Base-by-base conservation (phyloP, 1,140 invertebrate genomes). In the Diachasma alloeum region DNA sequence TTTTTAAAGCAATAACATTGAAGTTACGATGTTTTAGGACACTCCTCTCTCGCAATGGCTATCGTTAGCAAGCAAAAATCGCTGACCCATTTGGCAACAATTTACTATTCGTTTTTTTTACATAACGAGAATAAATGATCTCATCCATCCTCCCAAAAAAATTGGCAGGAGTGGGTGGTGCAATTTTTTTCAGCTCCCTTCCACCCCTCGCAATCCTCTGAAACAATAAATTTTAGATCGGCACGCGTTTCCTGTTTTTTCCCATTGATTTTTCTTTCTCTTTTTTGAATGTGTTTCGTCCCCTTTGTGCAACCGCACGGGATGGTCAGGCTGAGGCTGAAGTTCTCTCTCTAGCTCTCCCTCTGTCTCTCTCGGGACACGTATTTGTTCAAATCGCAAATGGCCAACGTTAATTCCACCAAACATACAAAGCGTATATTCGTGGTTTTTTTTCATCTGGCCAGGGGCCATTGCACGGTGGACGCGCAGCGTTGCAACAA, bases 191-290 rank as follows among this genome's bases (percentile, higher is more conserved):
- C 36, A n/a, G 6, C 11, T 5, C 15, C 2, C 24, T 0, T 22
- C 36, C 24, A 8, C 11, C 10, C 15, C 8, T 42, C 2, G 4
- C 39, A 67, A 4, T 74, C 13, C 59, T 22, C 59, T 67, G 48
- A 68, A 42, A 74, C 63, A 74, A 74, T 74, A 74, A 74, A 74
- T 74, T 74, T 67, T 37, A 48, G 44, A 74, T 74, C 63, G 73
- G 73, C 42, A 74, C 39, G 73, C 22, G 63, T 63, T 63, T 15
- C 39, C 66, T 67, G 39, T 67, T 67, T 42, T 39, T 19, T 11
- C 24, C 48, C 26, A 17, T 42, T 74, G 17, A 63, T 19, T 63
- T 63, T 74, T 74, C 44, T 24, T 37, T 74, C 2, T 42, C 10
- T 44, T 74, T 39, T n/a, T 17, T 5, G 24, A 22, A 63, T 74